These are phyloP conservation scores for Hipparchia sbordonii DNA, from an alignment of 2,888 invertebrate genomes.

Conservation along the genomic window DNA sequence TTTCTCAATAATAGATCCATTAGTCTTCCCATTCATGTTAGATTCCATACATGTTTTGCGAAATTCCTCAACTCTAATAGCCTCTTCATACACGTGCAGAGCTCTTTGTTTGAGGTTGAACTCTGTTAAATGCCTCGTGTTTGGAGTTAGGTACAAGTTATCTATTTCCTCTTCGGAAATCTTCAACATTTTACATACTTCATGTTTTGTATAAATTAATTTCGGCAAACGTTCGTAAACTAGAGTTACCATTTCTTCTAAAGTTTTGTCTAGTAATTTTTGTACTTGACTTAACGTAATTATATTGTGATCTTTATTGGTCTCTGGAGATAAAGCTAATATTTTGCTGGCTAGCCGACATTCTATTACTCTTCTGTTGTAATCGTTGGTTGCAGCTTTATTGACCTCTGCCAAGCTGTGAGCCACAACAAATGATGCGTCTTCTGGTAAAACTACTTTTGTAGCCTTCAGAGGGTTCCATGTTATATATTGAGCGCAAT, in stretches of 20 bases:
- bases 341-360: slow-evolving; percentile 96
- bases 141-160: slow-evolving; percentile 68
- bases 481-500: slow-evolving; percentile 95
- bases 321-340: slow-evolving; percentile 54
- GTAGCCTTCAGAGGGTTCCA: slow-evolving; percentile 93
- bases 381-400: slow-evolving; percentile 96
- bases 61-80: slow-evolving; percentile 91
- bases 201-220: slow-evolving; percentile 86
- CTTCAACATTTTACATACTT: slow-evolving; percentile 85
- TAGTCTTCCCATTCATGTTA: slow-evolving; percentile 53
- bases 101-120: slow-evolving; percentile 94
- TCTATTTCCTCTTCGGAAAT: slow-evolving; percentile 85
- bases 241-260: slow-evolving; percentile 87
- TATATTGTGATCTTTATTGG: slow-evolving; percentile 84
- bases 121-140: slow-evolving; percentile 85
- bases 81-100: slow-evolving; percentile 95
- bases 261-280: slow-evolving; percentile 81
- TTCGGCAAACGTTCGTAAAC: slow-evolving; percentile 85
- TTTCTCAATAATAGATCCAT: slow-evolving; percentile 49
- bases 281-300: slow-evolving; percentile 90
- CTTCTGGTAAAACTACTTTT: slow-evolving; percentile 90
- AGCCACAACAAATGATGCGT: slow-evolving; percentile 95
- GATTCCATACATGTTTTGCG: slow-evolving; percentile 82
- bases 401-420: slow-evolving; percentile 95
- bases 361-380: slow-evolving; percentile 96